Conservation (phyloP, 2,888 invertebrate species). For the Callyntrura guangdongensis region DNA sequence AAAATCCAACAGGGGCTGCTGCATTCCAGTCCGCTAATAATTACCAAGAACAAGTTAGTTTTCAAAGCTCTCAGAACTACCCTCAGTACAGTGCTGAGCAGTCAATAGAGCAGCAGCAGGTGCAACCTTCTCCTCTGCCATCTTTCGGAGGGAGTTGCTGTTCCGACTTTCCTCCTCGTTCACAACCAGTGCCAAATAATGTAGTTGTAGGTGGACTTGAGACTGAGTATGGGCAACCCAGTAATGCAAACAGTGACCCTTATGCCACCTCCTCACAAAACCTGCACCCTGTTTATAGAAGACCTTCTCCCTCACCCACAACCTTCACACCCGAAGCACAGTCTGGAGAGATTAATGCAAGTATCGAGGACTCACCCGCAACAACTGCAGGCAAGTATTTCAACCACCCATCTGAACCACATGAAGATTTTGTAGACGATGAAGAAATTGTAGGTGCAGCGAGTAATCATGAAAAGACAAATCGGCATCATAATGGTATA, state of each 20-base stretch:
- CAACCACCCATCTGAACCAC: neutral
- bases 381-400: constrained; percentile 73
- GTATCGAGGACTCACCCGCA: constrained; percentile 51
- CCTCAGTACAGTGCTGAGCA: constrained; percentile 66
- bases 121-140: constrained; percentile 76
- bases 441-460: constrained; percentile 67
- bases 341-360: constrained; percentile 76
- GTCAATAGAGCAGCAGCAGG: constrained; percentile 68
- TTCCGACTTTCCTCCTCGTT: constrained; percentile 71
- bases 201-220: constrained; percentile 54
- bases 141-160: constrained; percentile 82
- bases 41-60: constrained; percentile 66
- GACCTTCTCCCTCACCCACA: constrained; percentile 63
- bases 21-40: constrained; percentile 32
- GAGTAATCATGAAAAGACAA: constrained; percentile 62
- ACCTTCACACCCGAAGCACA: constrained; percentile 60
- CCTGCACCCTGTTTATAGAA: constrained; percentile 80
- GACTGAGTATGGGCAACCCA: constrained; percentile 81
- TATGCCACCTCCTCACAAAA: constrained; percentile 80
- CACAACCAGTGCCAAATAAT: constrained; percentile 78
- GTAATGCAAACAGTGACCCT: constrained; percentile 74
- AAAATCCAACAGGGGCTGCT: constrained; percentile 65
- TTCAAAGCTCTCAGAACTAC: constrained; percentile 63
- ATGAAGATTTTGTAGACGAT: constrained; percentile 34
- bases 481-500: constrained; percentile 22